Evolutionary conservation across 2,888 invertebrate genomes (phyloP), one percentile per base, ranked within the genome.

Genomic region (Athripsodes cinereus): DNA sequence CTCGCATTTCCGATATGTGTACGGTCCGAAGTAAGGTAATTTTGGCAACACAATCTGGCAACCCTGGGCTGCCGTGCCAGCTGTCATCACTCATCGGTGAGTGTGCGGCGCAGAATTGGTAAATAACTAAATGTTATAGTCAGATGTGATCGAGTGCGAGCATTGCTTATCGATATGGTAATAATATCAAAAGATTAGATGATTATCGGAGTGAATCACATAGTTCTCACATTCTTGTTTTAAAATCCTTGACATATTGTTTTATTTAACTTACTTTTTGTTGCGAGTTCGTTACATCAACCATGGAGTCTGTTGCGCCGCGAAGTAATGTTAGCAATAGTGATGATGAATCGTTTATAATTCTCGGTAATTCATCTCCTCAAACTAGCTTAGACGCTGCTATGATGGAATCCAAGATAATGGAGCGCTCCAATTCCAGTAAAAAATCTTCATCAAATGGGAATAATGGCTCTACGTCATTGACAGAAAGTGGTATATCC

Each of bases 261-360:
- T n/a, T n/a, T 34, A 10, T 34, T 34, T 34, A 8, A 34, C 13
- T 34, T 34, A 34, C 34, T 34, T 34, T 10, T 34, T 8, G 13
- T 16, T 18, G 44, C 13, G 16, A 20, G 26, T 26, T 19, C 3
- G 3, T 8, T 47, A 8, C 47, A 19, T 47, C 47, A 16, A 26
- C 19, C 11, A 20, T 47, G 47, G 21, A 47, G 16, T 47, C 20
- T 47, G 2, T 47, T 3, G 3, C 19, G 2, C 16, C 5, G 26
- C 3, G 10, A 3, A 26, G 26, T 26, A 26, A 26, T 26, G 10
- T 10, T 6, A n/a, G n/a, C n/a, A n/a, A 46, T 16, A 52, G 50
- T 69, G 77, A 76, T 49, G 78, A 78, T 40, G 78, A 78, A 34
- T 78, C 78, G 0, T 78, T 78, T 64, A 77, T 78, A 35, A 74